Evolutionary conservation across 2,113 vertebrate genomes (phyloP).

Genomic region (Dermatemys mawii): DNA sequence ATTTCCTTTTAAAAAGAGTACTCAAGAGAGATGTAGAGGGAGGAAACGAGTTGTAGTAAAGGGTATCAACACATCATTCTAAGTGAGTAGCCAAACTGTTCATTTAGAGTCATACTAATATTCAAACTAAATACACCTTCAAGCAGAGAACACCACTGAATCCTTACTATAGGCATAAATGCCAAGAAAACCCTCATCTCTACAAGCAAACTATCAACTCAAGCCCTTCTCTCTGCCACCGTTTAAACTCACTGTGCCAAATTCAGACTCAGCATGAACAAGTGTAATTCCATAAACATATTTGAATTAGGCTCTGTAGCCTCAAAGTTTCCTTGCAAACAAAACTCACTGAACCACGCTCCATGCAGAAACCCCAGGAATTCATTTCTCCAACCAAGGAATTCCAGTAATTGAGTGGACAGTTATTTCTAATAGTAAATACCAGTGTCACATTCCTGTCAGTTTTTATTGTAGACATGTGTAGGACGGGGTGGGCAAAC

Average conservation of each 20-base stretch:
- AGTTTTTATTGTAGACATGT: not conserved
- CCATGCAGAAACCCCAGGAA: fast-evolving
- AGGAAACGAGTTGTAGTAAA: not conserved
- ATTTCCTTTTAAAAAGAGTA: not conserved
- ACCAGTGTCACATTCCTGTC: not conserved
- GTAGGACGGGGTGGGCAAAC: too few species aligned
- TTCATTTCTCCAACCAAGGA: not conserved
- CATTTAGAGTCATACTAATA: not conserved
- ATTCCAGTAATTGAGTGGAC: not conserved
- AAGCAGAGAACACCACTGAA: fast-evolving
- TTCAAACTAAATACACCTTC: fast-evolving
- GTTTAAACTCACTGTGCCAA: not conserved
- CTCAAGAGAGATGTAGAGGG: not conserved
- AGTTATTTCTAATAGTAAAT: not conserved
- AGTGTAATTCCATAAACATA: too few species aligned
- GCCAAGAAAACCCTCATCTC: not conserved
- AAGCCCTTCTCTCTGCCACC: not conserved
- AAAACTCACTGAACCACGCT: not conserved
- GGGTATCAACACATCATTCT: not conserved
- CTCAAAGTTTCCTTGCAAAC: not conserved
- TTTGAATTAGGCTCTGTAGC: not conserved
- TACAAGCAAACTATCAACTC: fast-evolving
- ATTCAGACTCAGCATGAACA: not conserved
- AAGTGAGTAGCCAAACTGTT: fast-evolving
- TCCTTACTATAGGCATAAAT: not conserved